Conservation (phyloP, 2,888 invertebrate genomes). For the Strigamia transsilvanica region DNA sequence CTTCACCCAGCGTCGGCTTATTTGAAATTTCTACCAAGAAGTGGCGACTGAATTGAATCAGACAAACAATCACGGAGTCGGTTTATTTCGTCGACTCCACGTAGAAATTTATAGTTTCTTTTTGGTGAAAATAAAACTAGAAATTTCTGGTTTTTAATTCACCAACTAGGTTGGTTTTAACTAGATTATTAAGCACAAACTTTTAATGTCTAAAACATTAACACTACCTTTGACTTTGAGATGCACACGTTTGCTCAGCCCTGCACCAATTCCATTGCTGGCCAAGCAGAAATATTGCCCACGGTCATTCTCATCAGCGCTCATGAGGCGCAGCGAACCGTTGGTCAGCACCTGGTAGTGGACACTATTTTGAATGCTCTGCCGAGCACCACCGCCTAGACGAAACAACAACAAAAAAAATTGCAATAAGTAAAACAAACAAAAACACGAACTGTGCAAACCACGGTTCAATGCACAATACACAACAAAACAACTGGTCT, state of each 20-base stretch:
- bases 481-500: background rate
- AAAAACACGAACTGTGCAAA: background rate
- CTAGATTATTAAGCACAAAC: background rate
- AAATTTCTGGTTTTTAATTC: too few species aligned
- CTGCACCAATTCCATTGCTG: conserved; percentile 93
- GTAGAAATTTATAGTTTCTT: too few species aligned
- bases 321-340: conserved; percentile 50
- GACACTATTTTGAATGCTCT: conserved; percentile 53
- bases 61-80: too few species aligned
- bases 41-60: too few species aligned
- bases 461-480: background rate
- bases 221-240: conserved; percentile 50
- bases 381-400: conserved; percentile 40
- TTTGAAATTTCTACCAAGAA: too few species aligned
- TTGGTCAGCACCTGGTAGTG: conserved; percentile 53
- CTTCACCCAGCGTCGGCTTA: too few species aligned
- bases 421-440: conserved; percentile 20
- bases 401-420: background rate
- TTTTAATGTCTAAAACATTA: background rate
- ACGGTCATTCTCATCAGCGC: conserved; percentile 57
- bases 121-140: too few species aligned
- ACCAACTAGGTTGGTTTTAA: too few species aligned
- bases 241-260: conserved; percentile 67
- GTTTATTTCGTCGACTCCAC: too few species aligned
- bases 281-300: conserved; percentile 96